phyloP scores from a whole-genome alignment of 1,140 invertebrate genomes.

The Drosophila kepulauana region DNA sequence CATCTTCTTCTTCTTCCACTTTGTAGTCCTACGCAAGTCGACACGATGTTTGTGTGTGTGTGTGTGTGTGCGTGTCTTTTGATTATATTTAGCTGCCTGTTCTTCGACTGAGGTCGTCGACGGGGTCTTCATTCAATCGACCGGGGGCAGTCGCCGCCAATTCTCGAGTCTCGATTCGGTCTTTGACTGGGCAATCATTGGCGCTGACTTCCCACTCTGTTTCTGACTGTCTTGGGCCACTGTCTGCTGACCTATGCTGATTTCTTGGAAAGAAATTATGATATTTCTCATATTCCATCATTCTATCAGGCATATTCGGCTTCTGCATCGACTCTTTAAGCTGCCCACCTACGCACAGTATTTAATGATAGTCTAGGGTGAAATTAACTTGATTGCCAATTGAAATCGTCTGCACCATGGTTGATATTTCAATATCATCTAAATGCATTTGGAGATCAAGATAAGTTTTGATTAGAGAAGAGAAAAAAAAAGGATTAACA shows the following conservation, averaged over 20 bases:
- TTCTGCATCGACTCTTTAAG: constrained; percentile 10
- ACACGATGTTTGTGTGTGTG: constrained; percentile 12
- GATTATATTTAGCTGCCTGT: constrained; percentile 75
- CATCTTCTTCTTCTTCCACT: constrained; percentile 35
- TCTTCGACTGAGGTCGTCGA: constrained; percentile 62
- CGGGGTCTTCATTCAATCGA: constrained; percentile 77
- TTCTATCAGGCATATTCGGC: constrained; percentile 5
- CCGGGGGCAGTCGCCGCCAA: constrained; percentile 35
- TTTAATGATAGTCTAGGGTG: not conserved
- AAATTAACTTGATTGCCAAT: not conserved
- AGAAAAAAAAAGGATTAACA: no score
- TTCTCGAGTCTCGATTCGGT: constrained; percentile 32
- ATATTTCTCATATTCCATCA: constrained; percentile 46
- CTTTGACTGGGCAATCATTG: constrained; percentile 61
- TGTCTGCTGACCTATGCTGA: constrained; percentile 74
- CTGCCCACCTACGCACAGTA: constrained; percentile 7
- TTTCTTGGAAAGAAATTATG: constrained; percentile 77
- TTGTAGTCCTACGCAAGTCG: constrained; percentile 71
- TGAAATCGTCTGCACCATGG: not conserved
- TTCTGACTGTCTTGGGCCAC: constrained; percentile 26
- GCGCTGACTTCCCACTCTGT: constrained; percentile 39
- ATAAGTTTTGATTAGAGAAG: no score
- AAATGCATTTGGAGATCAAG: not conserved
- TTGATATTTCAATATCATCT: not conserved
- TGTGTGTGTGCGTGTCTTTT: constrained; percentile 47